Conservation (phyloP, 2,797 vertebrate species). For the Tenualosa thibaudeaui region DNA sequence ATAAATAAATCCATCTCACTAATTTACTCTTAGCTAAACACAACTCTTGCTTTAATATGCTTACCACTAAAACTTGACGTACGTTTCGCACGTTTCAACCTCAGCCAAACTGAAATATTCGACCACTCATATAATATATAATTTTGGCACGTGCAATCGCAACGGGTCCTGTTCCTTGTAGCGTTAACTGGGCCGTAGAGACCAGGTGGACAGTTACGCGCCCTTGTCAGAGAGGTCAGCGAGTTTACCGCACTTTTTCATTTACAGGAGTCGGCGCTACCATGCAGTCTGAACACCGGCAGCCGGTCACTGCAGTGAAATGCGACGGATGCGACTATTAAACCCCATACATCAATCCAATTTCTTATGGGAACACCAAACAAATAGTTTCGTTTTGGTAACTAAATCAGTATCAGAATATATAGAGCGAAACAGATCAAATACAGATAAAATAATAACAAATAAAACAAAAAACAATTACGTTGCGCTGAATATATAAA, state of each 20-base stretch:
- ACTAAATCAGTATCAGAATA: too few species aligned
- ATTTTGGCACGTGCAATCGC: constrained; percentile 64
- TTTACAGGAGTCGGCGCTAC: constrained; percentile 25
- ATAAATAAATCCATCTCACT: not conserved
- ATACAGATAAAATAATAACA: not conserved
- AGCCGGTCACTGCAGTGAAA: constrained; percentile 19
- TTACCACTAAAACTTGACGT: not conserved
- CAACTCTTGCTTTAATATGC: not conserved
- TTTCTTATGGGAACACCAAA: not conserved
- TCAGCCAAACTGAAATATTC: constrained; percentile 11
- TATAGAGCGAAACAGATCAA: too few species aligned
- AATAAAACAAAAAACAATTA: not conserved
- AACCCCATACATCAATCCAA: not conserved
- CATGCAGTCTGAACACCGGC: constrained; percentile 12
- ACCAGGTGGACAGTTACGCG: constrained; percentile 70
- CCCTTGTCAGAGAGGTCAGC: constrained; percentile 68
- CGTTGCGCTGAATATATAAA: not conserved
- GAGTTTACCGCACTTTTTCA: constrained; percentile 68
- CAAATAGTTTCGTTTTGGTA: not conserved
- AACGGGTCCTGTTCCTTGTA: constrained; percentile 61
- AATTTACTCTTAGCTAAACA: constrained; percentile 22
- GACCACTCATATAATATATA: constrained; percentile 48
- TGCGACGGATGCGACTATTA: not conserved
- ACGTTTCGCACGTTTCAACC: not conserved
- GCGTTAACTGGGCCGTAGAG: constrained; percentile 70